Percentiles rank a stretch among this genome's conserved stretches.
Evolutionary conservation across 92 coral and sea anemone genomes (phyloP).

Genomic region (Palythoa grandiflora): DNA sequence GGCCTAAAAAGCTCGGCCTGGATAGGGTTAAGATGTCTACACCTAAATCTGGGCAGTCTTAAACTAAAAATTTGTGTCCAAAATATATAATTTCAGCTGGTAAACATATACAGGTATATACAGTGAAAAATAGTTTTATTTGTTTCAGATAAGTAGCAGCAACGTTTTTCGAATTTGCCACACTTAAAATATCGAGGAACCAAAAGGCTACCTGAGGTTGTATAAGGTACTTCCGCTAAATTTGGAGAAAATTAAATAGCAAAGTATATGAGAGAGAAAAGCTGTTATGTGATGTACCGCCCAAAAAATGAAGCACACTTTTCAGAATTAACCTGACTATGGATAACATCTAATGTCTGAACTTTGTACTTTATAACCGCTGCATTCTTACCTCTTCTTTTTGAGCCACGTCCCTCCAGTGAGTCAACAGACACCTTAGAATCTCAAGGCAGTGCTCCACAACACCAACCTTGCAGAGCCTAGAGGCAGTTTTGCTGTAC

Average conservation of each 20-base stretch:
- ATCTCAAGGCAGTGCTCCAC: conserved; percentile 84
- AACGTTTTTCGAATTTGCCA: too few species aligned
- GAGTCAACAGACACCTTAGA: conserved; percentile 84
- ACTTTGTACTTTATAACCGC: not conserved
- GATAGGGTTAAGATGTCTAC: too few species aligned
- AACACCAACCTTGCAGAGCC: conserved; percentile 81
- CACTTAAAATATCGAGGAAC: too few species aligned
- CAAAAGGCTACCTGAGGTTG: too few species aligned
- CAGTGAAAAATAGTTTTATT: too few species aligned
- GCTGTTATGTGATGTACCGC: too few species aligned
- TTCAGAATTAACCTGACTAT: not conserved
- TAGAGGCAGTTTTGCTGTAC: conserved; percentile 82
- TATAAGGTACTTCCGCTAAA: too few species aligned
- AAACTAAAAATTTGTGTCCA: not conserved
- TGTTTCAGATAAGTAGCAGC: too few species aligned
- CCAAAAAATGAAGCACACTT: not conserved
- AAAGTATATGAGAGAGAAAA: too few species aligned
- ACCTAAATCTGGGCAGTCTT: not conserved
- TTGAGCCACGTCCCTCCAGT: conserved; percentile 91
- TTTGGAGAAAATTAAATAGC: too few species aligned
- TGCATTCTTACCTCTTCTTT: conserved; percentile 74
- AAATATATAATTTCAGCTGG: not conserved
- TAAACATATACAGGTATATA: too few species aligned
- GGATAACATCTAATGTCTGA: not conserved
- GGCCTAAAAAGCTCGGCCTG: too few species aligned